These are phyloP conservation scores for Drosophila hamatofila DNA, from an alignment of 2,888 invertebrate genomes.

Conservation along the genomic window DNA sequence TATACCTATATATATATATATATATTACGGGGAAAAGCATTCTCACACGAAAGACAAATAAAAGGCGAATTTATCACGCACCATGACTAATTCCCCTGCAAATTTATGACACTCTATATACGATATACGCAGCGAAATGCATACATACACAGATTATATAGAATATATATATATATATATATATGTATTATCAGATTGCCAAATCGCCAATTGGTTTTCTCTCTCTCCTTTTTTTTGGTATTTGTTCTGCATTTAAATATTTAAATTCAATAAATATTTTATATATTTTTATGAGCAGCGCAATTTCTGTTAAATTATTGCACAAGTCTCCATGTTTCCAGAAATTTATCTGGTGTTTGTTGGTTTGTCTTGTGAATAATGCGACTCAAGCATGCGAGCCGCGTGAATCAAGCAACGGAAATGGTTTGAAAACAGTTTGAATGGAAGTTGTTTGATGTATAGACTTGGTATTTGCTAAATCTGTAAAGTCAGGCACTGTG, in stretches of 20 bases:
- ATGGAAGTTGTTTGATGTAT: background rate
- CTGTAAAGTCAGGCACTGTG: background rate
- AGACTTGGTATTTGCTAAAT: background rate
- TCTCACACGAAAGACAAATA: conserved; percentile 79
- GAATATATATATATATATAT: conserved; percentile 8
- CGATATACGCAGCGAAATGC: conserved; percentile 21
- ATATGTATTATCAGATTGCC: conserved; percentile 14
- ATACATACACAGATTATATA: background rate
- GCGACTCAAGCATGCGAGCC: conserved; percentile 56
- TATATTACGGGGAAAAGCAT: conserved; percentile 50
- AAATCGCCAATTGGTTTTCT: conserved; percentile 30
- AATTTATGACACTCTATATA: conserved; percentile 66
- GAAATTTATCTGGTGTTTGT: conserved; percentile 57
- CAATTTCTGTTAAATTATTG: conserved; percentile 71
- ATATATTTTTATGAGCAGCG: conserved; percentile 65
- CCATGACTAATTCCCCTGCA: conserved; percentile 70
- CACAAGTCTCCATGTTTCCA: conserved; percentile 40
- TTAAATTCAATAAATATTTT: conserved; percentile 76
- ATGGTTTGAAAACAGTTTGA: background rate
- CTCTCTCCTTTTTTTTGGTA: conserved; percentile 3
- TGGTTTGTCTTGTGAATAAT: conserved; percentile 56
- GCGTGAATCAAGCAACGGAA: conserved; percentile 1
- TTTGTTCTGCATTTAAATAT: conserved; percentile 47
- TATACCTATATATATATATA: conserved; percentile 1
- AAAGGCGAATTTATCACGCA: conserved; percentile 79